Base-by-base conservation (phyloP, 1,140 invertebrate species). In the Drosophila sp. region DNA sequence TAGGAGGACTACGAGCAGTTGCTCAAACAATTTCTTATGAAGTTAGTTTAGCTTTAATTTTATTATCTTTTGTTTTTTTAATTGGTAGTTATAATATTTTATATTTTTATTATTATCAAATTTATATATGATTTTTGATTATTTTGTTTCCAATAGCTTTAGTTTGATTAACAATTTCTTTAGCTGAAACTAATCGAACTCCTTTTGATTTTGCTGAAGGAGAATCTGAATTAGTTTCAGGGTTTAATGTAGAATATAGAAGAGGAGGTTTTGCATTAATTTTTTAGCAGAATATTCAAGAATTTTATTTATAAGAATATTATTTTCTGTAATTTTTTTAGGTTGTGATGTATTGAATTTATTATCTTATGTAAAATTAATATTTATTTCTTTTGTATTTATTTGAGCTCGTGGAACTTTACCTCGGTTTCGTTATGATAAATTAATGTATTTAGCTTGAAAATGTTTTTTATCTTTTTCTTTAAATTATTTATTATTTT, bases 201-300 rank as follows among this genome's bases (percentile, higher is more conserved):
- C 95, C 95, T 70, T 96, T 96, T 95, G 95, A 96, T 95, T 96
- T 96, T 94, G 93, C 94, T 80, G 95, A 96, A 82, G 94, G 95
- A 0, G 95, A 96, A 90, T 95, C 94, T 54, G 95, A 96, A 90
- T 94, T 96, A 93, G 94, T 96, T 80, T 96, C 94, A 33, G 95
- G 95, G 6, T 96, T 95, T 95, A 96, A 96, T 94, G 92, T 94
- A n/a, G n/a, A n/a, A n/a, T n/a, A n/a, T n/a, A n/a, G n/a, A 89
- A 93, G 93, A 90, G 93, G 93, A 0, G 92, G 92, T n/a, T 96
- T 96, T 95, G 93, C 94, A 72, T 93, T 96, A 92, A 94, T 96
- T 94, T 96, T 94, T 93, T 96, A 91, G 92, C 93, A 40, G 95
- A 96, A 83, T 96, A 96, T 54, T 41, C 54, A 11, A 68, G 60